These are phyloP conservation scores for Leiothrix lutea DNA, from an alignment of 2,113 vertebrate species.

Conservation along the genomic window DNA sequence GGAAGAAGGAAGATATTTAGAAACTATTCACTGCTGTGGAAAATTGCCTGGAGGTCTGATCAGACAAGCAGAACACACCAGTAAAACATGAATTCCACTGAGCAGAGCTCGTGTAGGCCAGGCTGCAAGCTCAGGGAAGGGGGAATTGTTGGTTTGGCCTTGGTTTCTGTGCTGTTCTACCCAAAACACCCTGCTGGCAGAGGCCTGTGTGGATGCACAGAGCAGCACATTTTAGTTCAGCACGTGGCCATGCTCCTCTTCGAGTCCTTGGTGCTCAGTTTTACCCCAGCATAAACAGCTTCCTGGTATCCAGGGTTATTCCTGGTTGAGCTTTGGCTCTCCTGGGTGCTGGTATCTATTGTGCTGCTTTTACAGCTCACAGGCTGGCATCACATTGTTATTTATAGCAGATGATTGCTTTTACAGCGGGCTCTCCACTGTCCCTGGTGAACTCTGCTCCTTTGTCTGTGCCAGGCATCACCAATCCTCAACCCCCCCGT, in stretches of 20 bases:
- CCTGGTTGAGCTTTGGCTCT: neutral
- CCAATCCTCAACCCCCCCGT: neutral
- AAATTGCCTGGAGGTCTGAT: neutral
- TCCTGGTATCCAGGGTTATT: neutral
- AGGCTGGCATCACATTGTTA: neutral
- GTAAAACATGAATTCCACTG: neutral
- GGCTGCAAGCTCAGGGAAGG: neutral
- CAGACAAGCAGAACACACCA: neutral
- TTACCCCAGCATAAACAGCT: fast-evolving
- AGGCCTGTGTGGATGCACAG: neutral
- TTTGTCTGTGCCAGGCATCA: neutral
- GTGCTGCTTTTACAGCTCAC: neutral
- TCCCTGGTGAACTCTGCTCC: neutral
- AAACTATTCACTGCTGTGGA: neutral
- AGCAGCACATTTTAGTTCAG: neutral
- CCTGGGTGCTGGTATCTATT: neutral
- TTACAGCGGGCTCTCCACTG: neutral
- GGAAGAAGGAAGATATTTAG: neutral
- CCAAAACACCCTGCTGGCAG: neutral
- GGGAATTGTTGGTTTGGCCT: fast-evolving
- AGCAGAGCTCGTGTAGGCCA: neutral
- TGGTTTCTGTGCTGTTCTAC: neutral
- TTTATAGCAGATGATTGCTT: neutral
- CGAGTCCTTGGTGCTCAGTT: neutral
- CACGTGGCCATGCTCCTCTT: neutral